Evolutionary conservation across 2,888 invertebrate genomes (phyloP).

Genomic region (Eumacrocentrus americanus): DNA sequence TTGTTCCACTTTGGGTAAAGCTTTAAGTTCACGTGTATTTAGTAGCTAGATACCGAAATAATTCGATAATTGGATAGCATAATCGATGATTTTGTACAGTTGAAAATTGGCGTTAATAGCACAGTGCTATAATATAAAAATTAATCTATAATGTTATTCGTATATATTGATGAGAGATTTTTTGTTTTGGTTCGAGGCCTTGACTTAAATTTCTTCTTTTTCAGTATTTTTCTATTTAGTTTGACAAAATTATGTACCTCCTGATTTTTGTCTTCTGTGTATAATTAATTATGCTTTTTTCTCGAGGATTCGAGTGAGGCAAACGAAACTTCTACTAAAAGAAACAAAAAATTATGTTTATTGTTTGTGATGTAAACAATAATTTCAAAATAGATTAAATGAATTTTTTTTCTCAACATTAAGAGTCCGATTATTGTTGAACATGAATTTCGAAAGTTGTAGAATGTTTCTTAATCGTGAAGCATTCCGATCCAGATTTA

Average conservation of each 20-base stretch:
- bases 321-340: background rate
- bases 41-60: too few species aligned
- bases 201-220: slow-evolving; percentile 4
- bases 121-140: too few species aligned
- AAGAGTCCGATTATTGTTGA: slow-evolving; percentile 27
- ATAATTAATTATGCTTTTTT: background rate
- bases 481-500: slow-evolving; percentile 28
- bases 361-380: background rate
- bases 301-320: background rate
- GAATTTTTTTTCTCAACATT: slow-evolving; percentile 22
- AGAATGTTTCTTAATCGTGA: slow-evolving; percentile 21
- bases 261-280: background rate
- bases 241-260: background rate
- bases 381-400: slow-evolving; percentile 16
- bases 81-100: too few species aligned
- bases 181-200: slow-evolving; percentile 21
- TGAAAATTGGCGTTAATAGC: too few species aligned
- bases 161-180: slow-evolving; percentile 5
- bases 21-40: slow-evolving; percentile 28
- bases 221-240: background rate
- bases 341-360: background rate
- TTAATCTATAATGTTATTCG: too few species aligned
- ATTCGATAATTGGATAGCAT: too few species aligned
- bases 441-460: slow-evolving; percentile 16
- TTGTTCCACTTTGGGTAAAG: too few species aligned